These are phyloP conservation scores for Muntiacus reevesi DNA, from an alignment of 2,113 vertebrate species.

Conservation along the genomic window DNA sequence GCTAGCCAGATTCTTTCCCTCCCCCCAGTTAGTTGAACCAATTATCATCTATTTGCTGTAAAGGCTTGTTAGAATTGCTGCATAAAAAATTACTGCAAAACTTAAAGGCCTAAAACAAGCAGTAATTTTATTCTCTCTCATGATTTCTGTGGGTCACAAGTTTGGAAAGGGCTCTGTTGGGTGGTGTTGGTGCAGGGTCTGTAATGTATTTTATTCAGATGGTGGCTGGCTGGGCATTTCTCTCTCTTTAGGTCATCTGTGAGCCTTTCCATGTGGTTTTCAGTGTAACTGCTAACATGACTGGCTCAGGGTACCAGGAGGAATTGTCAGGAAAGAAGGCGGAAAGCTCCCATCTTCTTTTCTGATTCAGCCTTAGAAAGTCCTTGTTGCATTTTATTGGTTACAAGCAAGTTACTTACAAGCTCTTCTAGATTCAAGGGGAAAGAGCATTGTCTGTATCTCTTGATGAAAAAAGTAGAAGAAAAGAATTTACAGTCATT, in stretches of 20 bases:
- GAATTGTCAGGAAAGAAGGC: background rate
- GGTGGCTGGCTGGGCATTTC: background rate
- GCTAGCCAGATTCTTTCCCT: background rate
- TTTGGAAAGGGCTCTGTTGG: background rate
- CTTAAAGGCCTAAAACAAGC: background rate
- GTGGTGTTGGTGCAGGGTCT: background rate
- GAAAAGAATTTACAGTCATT: background rate
- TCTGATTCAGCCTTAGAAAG: background rate
- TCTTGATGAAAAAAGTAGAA: background rate
- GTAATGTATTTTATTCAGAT: background rate
- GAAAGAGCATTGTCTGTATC: background rate
- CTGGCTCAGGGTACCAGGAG: background rate
- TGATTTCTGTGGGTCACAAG: background rate
- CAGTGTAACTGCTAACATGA: background rate
- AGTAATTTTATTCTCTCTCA: slow-evolving; percentile 2
- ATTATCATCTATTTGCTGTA: slow-evolving; percentile 13
- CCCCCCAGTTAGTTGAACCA: background rate
- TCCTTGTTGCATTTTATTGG: background rate
- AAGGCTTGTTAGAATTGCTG: slow-evolving; percentile 23
- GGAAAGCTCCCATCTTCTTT: background rate
- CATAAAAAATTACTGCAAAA: slow-evolving; percentile 4
- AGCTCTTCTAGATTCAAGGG: background rate
- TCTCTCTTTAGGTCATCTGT: background rate
- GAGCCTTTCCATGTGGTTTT: background rate
- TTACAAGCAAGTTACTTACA: background rate